Conservation (phyloP, 1,140 invertebrate genomes). For the Ostrea denselamellosa region DNA sequence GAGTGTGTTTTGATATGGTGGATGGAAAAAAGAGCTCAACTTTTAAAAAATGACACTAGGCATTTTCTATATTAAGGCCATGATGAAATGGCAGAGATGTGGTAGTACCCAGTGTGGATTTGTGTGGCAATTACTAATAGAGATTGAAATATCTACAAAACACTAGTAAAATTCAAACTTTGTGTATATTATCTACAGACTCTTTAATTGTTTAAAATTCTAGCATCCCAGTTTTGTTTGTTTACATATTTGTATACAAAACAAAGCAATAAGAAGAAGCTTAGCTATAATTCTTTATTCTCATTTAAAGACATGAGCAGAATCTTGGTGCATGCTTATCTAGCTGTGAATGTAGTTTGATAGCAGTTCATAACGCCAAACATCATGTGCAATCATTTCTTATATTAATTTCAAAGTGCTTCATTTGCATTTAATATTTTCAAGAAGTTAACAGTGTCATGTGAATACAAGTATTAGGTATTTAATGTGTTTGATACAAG, state of each 20-base stretch:
- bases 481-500: not conserved
- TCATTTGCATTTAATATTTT: not conserved
- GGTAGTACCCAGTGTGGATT: too few species aligned
- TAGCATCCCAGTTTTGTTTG: not conserved
- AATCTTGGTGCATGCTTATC: not conserved
- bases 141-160: too few species aligned
- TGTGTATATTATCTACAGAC: too few species aligned
- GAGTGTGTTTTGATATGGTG: too few species aligned
- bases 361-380: constrained; percentile 20
- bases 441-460: not conserved
- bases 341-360: not conserved
- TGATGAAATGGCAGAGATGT: too few species aligned
- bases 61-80: too few species aligned
- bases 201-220: too few species aligned
- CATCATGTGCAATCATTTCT: constrained; percentile 12
- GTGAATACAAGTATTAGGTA: not conserved
- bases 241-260: not conserved
- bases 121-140: too few species aligned
- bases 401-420: not conserved
- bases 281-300: not conserved
- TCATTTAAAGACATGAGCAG: not conserved
- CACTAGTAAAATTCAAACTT: too few species aligned
- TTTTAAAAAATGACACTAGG: too few species aligned
- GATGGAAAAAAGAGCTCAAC: too few species aligned
- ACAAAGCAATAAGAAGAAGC: not conserved